Base-by-base conservation (phyloP, 2,797 vertebrate species). In the Pseudotriccus pelzelni region DNA sequence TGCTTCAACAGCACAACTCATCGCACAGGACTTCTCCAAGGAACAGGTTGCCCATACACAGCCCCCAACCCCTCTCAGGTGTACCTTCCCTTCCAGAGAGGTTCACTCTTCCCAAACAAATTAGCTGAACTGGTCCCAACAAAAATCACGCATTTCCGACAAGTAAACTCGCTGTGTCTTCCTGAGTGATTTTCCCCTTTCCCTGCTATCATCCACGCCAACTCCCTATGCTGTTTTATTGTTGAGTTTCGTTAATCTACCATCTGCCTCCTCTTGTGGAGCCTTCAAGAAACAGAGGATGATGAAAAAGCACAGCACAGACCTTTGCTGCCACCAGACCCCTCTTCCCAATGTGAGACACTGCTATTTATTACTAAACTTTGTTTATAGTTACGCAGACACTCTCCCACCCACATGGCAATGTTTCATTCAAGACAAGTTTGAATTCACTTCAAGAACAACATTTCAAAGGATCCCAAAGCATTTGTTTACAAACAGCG, bases 401-500 rank as follows among this genome's bases (percentile, higher is more conserved):
- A 41, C 66, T 89, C 92, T 94, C 93, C 84, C 94, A 94, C 90
- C 84, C 95, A 90, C 88, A 89, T 47, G 74, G 90, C 78, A 93
- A 78, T 79, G 46, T 77, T 94, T 90, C 94, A 95, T 92, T 95
- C 84, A 91, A 89, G 89, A 89, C 81, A 93, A 91, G 70, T 75
- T 74, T 91, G 88, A 96, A 95, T 93, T 91, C 87, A 72, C 93
- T 93, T 96, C 95, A 81, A 95, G 88, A 92, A 85, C 70, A 94
- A 94, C 68, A 92, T 96, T 94, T 97, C 95, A 95, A 96, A 94
- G 91, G 87, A 90, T 87, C 86, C 68, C 88, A 76, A 94, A 53
- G 79, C 77, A 93, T 84, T 92, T 95, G 89, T 96, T 97, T 97
- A 96, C 94, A 95, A 97, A 97, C 93, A 96, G 80, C 52, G 58